phyloP scores from a whole-genome alignment of 2,888 invertebrate species.

The Hemaris fuciformis region DNA sequence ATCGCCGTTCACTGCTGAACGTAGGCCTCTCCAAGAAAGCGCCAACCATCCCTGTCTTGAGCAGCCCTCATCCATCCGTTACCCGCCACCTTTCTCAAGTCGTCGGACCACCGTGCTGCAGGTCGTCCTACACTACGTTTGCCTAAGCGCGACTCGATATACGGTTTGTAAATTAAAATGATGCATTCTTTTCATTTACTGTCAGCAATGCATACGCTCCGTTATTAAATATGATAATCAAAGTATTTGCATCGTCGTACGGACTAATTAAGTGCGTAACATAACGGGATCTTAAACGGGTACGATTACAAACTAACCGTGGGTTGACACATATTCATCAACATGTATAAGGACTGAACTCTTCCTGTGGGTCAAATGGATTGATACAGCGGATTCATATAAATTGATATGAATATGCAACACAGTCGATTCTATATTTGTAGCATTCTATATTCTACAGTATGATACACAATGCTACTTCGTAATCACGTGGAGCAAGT shows the following conservation, averaged over 20 bases:
- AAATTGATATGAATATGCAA: too few species aligned
- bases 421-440: too few species aligned
- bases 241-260: conserved; percentile 18
- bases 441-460: too few species aligned
- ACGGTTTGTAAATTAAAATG: neutral
- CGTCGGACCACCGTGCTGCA: too few species aligned
- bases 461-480: too few species aligned
- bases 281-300: conserved; percentile 10
- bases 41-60: too few species aligned
- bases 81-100: too few species aligned
- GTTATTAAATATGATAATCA: conserved; percentile 21
- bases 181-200: neutral
- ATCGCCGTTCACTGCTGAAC: too few species aligned
- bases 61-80: too few species aligned
- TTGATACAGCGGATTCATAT: neutral
- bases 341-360: neutral
- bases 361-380: neutral
- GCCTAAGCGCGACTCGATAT: neutral
- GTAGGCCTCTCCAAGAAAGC: too few species aligned
- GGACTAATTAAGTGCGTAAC: conserved; percentile 9
- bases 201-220: neutral
- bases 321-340: conserved; percentile 1
- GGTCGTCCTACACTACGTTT: too few species aligned
- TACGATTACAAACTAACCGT: conserved; percentile 2
- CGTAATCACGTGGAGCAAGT: too few species aligned